Evolutionary conservation across 2,888 invertebrate species (phyloP), one percentile per base, ranked within the genome.

Genomic region (Metalampra italica): DNA sequence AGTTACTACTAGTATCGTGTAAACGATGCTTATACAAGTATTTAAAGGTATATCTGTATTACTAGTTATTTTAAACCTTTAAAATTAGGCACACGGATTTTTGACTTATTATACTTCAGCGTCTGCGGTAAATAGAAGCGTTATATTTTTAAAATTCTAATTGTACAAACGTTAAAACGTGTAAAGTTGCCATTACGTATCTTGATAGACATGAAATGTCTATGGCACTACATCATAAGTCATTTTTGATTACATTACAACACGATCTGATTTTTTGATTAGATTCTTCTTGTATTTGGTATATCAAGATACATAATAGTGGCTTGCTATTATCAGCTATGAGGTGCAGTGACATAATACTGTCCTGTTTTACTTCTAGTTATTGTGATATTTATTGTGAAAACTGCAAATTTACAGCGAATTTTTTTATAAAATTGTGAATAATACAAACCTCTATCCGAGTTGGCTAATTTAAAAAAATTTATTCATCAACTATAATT

Each of bases 341-440:
- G 53, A 57, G 57, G 76, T 75, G 76, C 71, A 55, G 60, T 65
- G 71, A 60, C 51, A 49, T 73, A 71, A 74, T 72, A 76, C 76
- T 73, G 71, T 60, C 47, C 55, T 54, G 53, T 45, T 40, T 47
- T 59, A 57, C 49, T 47, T 54, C 66, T 72, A 73, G 49, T 69
- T 70, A 72, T 71, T 68, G 69, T 72, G 66, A 65, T 56, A 36
- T 36, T n/a, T 57, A 14, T 36, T 9, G 46, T 50, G 50, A 45
- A 70, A 68, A 64, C 56, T 49, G 73, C 71, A 69, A 71, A 68
- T 67, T 63, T 72, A 77, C 68, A 75, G 68, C 71, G 72, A 36
- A 75, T 50, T 56, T 56, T n/a, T 56, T 56, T 71, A 69, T 55
- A 68, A 68, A 73, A 67, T 61, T 69, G 66, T 61, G 60, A 70